Evolutionary conservation across 2,888 invertebrate genomes (phyloP).

Genomic region (Drosophila lutescens): DNA sequence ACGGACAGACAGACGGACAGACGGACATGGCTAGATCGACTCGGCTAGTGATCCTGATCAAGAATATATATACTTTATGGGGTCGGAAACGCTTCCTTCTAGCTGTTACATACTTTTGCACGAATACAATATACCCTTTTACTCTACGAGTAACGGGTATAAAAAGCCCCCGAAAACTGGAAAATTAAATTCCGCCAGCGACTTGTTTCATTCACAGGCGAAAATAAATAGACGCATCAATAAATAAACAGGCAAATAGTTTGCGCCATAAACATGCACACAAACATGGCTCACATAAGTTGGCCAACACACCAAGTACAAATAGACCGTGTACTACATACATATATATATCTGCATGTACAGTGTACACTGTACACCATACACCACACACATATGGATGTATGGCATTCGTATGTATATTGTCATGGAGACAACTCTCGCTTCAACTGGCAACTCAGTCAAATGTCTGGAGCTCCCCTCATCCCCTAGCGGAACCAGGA

Average conservation of each 20-base stretch:
- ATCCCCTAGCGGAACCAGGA: slow-evolving; percentile 1
- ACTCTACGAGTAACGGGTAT: too few relatives aligned
- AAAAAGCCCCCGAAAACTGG: slow-evolving; percentile 35
- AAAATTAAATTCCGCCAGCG: slow-evolving; percentile 21
- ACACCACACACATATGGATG: slow-evolving; percentile 15
- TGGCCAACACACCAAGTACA: slow-evolving; percentile 28
- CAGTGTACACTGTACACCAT: slow-evolving; percentile 4
- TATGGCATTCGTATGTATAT: slow-evolving; percentile 14
- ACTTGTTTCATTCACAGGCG: slow-evolving; percentile 24
- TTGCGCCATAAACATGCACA: slow-evolving; percentile 59
- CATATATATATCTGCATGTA: slow-evolving; percentile 25
- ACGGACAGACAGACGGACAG: too few relatives aligned
- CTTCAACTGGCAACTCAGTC: slow-evolving; percentile 49
- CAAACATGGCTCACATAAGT: slow-evolving; percentile 34
- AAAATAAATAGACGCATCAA: slow-evolving; percentile 55
- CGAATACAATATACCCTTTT: too few relatives aligned
- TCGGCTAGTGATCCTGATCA: too few relatives aligned
- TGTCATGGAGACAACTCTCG: slow-evolving; percentile 61
- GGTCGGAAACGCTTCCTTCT: too few relatives aligned
- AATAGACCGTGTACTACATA: slow-evolving; percentile 12
- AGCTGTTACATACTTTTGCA: too few relatives aligned
- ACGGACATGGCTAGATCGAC: too few relatives aligned
- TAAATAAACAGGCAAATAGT: slow-evolving; percentile 71
- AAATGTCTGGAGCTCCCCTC: slow-evolving; percentile 42
- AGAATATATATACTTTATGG: too few relatives aligned